A percentile compares a stretch with the other conserved stretches of the same genome.
These are phyloP conservation scores for Styela clava DNA, from an alignment of 23 tunicate genomes.

Conservation along the genomic window DNA sequence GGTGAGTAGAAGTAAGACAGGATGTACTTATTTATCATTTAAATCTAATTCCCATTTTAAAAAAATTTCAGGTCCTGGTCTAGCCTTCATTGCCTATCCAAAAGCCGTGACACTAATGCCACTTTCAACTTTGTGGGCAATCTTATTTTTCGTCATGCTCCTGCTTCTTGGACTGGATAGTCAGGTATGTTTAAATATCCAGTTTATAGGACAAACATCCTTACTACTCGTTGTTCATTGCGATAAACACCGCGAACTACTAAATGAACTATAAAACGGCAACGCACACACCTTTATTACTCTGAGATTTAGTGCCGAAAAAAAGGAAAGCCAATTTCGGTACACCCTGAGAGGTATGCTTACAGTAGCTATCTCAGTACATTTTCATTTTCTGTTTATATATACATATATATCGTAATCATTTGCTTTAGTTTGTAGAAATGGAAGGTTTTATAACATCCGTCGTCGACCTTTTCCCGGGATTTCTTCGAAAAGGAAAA, in stretches of 20 bases:
- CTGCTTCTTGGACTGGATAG: conserved; percentile 93
- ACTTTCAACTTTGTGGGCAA: conserved; percentile 84
- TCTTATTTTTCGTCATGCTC: conserved; percentile 88
- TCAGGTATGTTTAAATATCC: conserved; percentile 46
- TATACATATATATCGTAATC: too few relatives aligned
- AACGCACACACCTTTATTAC: too few relatives aligned
- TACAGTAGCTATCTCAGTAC: too few relatives aligned
- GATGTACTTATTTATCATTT: neutral
- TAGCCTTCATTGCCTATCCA: conserved; percentile 97
- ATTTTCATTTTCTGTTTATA: too few relatives aligned
- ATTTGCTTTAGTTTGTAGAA: conserved; percentile 85
- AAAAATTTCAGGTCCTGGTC: conserved; percentile 88
- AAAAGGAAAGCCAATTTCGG: too few relatives aligned
- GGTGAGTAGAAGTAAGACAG: conserved; percentile 41
- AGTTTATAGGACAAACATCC: neutral
- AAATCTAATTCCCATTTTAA: too few relatives aligned
- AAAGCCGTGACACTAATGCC: conserved; percentile 96
- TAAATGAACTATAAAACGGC: too few relatives aligned
- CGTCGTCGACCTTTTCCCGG: conserved; percentile 78
- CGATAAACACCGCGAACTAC: too few relatives aligned
- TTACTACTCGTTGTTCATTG: too few relatives aligned
- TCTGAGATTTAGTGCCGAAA: too few relatives aligned
- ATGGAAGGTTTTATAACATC: conserved; percentile 95
- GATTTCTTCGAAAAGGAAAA: conserved; percentile 70
- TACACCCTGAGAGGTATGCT: too few relatives aligned